Percentiles rank a stretch among this genome's conserved stretches.
Evolutionary conservation across 2,113 vertebrate genomes (phyloP).

Genomic region (Leptobrachium ailaonicum): DNA sequence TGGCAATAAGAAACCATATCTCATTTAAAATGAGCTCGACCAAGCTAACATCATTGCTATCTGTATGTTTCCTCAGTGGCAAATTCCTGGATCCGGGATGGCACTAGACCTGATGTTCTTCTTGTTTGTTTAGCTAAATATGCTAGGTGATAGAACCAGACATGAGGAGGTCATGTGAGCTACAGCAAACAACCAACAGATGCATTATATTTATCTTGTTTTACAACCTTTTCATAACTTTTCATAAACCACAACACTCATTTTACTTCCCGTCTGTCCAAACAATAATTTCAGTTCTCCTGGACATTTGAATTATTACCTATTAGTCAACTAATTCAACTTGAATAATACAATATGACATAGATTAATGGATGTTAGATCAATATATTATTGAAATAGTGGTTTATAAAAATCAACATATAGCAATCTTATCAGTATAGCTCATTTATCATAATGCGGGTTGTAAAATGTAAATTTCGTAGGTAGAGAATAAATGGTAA

Average conservation of each 20-base stretch:
- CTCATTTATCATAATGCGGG: too few relatives aligned
- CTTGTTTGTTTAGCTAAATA: slow-evolving; percentile 71
- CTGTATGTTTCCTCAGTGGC: slow-evolving; percentile 51
- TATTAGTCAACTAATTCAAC: not conserved
- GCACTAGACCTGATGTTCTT: slow-evolving; percentile 55
- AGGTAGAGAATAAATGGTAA: too few relatives aligned
- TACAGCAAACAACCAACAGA: slow-evolving; percentile 71
- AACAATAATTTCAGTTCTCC: slow-evolving; percentile 22
- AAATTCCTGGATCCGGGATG: slow-evolving; percentile 53
- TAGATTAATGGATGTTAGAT: not conserved
- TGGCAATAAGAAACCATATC: slow-evolving; percentile 45
- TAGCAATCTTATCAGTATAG: too few relatives aligned
- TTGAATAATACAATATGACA: not conserved
- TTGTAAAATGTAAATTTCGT: too few relatives aligned
- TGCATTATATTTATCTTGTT: slow-evolving; percentile 71
- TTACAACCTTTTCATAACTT: slow-evolving; percentile 66
- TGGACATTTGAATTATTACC: not conserved
- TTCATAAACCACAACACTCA: slow-evolving; percentile 61
- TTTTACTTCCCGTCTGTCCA: slow-evolving; percentile 55
- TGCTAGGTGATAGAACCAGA: slow-evolving; percentile 50
- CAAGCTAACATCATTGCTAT: slow-evolving; percentile 46
- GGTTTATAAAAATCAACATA: not conserved
- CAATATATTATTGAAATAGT: not conserved
- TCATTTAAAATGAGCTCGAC: slow-evolving; percentile 40
- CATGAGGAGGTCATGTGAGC: slow-evolving; percentile 58